Evolutionary conservation across 2,797 vertebrate species (phyloP).

Genomic region (Sebastiscus albofasciatus): DNA sequence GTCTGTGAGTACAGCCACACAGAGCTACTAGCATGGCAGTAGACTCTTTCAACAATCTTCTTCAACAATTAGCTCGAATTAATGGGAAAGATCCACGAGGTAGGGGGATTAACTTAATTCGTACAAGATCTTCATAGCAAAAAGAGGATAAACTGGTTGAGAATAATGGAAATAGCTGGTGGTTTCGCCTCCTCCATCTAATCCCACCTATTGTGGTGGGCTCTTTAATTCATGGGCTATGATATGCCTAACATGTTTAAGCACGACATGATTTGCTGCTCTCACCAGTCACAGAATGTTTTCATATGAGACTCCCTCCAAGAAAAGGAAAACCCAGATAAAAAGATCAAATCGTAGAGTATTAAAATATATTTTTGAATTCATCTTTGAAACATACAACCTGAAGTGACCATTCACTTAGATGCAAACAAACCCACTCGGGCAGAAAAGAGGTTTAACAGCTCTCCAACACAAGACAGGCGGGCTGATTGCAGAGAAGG

Average conservation of each 20-base stretch:
- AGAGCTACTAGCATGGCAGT: not conserved
- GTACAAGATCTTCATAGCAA: not conserved
- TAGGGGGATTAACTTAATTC: not conserved
- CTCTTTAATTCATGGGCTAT: conserved; percentile 6
- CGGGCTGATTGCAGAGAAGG: conserved; percentile 58
- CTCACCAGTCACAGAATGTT: not conserved
- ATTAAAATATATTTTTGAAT: conserved; percentile 21
- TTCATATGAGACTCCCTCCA: not conserved
- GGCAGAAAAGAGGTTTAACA: conserved; percentile 64
- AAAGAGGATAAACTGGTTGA: not conserved
- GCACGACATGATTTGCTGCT: conserved; percentile 5
- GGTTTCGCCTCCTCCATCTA: not conserved
- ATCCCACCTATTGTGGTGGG: not conserved
- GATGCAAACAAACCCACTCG: conserved; percentile 43
- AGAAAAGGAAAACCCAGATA: conserved; percentile 7
- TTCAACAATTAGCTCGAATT: not conserved
- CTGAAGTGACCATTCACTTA: conserved; percentile 44
- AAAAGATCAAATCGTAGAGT: not conserved
- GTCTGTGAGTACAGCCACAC: not conserved
- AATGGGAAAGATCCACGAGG: not conserved
- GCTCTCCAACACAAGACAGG: conserved; percentile 55
- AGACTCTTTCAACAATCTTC: not conserved
- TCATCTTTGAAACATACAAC: conserved; percentile 25
- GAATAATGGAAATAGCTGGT: not conserved
- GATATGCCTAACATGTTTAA: not conserved